phyloP scores from a whole-genome alignment of 2,797 vertebrate species.

The Streptopelia turtur region DNA sequence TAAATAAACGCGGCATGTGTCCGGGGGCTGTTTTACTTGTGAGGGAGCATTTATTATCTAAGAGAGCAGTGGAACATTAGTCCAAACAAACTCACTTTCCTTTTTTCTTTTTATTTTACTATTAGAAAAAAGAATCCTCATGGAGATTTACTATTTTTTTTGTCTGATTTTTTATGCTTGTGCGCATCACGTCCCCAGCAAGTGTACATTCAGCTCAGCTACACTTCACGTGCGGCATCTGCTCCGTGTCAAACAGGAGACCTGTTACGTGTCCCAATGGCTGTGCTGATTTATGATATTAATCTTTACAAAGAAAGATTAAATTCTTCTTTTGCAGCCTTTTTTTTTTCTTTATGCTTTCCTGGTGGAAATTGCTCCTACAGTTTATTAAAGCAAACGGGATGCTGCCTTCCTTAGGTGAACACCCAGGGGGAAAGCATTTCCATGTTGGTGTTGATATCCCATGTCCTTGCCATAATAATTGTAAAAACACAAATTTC shows the following conservation, averaged over 20 bases:
- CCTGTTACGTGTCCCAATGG: background rate
- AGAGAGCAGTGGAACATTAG: background rate
- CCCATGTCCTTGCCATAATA: background rate
- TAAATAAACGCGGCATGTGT: fast-evolving
- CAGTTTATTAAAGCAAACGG: background rate
- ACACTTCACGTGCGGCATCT: fast-evolving
- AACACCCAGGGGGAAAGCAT: background rate
- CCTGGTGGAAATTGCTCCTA: background rate
- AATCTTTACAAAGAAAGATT: background rate
- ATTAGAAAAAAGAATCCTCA: background rate
- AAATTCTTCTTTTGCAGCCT: background rate
- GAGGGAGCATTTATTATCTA: background rate
- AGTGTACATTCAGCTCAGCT: background rate
- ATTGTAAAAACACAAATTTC: background rate
- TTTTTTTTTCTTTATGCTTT: background rate
- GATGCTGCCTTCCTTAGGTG: background rate
- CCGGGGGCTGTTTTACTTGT: fast-evolving
- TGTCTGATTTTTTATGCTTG: background rate
- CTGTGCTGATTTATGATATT: background rate
- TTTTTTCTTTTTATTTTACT: background rate
- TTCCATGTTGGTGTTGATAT: background rate
- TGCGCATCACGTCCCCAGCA: background rate
- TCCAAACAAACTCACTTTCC: background rate
- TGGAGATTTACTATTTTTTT: background rate
- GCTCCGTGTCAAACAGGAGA: background rate